Percentiles rank a stretch among this genome's conserved stretches.
phyloP scores from a whole-genome alignment of 2,113 vertebrate species.

The Boulengeromyrus knoepffleri region DNA sequence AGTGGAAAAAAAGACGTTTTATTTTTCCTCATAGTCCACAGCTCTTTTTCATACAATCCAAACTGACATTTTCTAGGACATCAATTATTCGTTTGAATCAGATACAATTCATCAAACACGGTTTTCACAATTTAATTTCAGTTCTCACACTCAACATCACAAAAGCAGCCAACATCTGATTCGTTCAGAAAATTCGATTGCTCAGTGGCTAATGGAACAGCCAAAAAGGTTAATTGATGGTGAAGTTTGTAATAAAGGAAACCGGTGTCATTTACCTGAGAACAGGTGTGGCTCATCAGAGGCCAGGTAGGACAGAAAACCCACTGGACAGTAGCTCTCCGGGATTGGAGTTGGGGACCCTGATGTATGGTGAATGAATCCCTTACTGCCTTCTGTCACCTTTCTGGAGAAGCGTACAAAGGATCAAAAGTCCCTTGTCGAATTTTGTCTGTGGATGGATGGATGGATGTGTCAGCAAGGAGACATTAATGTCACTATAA shows the following conservation, averaged over 20 bases:
- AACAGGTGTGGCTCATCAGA: background rate
- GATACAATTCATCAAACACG: background rate
- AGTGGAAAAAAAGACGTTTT: background rate
- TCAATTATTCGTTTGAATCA: background rate
- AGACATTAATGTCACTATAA: background rate
- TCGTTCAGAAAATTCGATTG: background rate
- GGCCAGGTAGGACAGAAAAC: background rate
- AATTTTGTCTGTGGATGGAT: background rate
- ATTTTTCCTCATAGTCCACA: background rate
- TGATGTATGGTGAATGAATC: background rate
- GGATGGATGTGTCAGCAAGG: background rate
- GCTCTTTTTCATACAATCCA: background rate
- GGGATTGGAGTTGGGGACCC: background rate
- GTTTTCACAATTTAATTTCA: background rate
- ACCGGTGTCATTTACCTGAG: background rate
- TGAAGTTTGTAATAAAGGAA: slow-evolving; percentile 3
- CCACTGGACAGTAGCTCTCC: background rate
- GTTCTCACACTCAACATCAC: background rate
- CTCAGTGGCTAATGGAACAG: background rate
- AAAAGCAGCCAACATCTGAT: background rate
- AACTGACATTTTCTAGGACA: background rate
- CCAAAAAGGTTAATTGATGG: background rate
- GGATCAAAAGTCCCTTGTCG: background rate
- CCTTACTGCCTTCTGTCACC: background rate
- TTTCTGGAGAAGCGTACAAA: background rate